Conservation (phyloP, 2,797 vertebrate species). For the Allobates femoralis region DNA sequence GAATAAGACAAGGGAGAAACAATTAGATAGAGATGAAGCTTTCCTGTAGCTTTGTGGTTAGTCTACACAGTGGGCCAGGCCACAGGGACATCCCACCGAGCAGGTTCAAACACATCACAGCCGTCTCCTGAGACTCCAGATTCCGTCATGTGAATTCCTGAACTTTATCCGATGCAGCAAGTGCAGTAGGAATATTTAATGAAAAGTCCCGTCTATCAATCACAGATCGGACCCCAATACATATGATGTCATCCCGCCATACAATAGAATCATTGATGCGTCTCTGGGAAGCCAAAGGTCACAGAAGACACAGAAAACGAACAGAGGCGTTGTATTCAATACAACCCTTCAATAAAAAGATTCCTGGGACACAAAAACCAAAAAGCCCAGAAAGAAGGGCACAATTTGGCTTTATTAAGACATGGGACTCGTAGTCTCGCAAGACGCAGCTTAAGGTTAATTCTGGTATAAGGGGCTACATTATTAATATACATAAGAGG, state of each 20-base stretch:
- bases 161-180: not conserved
- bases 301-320: not conserved
- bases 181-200: not conserved
- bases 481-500: not conserved
- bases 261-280: not conserved
- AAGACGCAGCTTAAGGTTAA: not conserved
- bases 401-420: not conserved
- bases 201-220: not conserved
- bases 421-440: not conserved
- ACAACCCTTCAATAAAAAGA: not conserved
- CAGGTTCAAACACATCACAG: slow-evolving; percentile 9
- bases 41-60: not conserved
- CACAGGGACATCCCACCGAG: not conserved
- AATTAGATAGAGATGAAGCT: not conserved
- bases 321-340: not conserved
- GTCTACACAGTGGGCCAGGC: not conserved
- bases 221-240: not conserved
- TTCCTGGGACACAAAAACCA: not conserved
- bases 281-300: not conserved
- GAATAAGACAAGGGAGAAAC: slow-evolving; percentile 16
- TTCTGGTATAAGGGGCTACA: not conserved
- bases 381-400: not conserved
- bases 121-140: not conserved
- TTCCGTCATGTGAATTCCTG: not conserved
- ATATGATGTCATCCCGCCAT: slow-evolving; percentile 1